Percentiles rank a stretch among this genome's conserved stretches.
These are phyloP conservation scores for Arothron firmamentum DNA, from an alignment of 2,113 vertebrate species.

Conservation along the genomic window DNA sequence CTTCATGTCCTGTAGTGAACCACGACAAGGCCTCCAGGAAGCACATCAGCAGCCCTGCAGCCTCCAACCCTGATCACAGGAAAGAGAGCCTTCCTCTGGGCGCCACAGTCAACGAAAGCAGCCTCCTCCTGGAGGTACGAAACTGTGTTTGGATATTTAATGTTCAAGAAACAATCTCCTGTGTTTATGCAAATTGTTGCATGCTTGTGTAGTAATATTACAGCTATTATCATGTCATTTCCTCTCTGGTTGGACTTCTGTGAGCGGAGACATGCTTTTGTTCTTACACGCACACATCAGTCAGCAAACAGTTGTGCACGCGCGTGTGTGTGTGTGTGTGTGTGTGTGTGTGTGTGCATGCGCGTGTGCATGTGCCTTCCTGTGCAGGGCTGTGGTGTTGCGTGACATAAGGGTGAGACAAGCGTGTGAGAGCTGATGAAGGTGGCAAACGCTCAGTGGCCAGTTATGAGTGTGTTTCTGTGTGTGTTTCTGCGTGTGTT, in stretches of 20 bases:
- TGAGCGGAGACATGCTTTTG: not conserved
- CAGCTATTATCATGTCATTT: not conserved
- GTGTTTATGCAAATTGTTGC: not conserved
- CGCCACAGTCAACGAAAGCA: constrained; percentile 77
- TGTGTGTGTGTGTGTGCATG: constrained; percentile 28
- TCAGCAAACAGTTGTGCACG: constrained; percentile 11
- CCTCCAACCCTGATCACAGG: constrained; percentile 65
- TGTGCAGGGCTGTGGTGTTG: constrained; percentile 43
- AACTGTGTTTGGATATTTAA: constrained; percentile 8
- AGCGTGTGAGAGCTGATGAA: constrained; percentile 48
- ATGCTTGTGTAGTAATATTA: not conserved
- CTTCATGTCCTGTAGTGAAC: constrained; percentile 70
- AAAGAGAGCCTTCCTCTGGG: constrained; percentile 66
- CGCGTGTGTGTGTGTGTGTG: constrained; percentile 3
- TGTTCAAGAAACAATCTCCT: not conserved
- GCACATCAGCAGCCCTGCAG: constrained; percentile 56
- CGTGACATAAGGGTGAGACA: constrained; percentile 49
- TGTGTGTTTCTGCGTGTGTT: constrained; percentile 13
- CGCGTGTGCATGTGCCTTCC: constrained; percentile 40
- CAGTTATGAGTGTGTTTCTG: constrained; percentile 1
- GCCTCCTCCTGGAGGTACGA: constrained; percentile 89
- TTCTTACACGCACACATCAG: not conserved
- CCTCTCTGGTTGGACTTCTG: not conserved
- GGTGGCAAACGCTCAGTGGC: constrained; percentile 33
- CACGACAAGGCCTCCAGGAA: constrained; percentile 80